phyloP scores from a whole-genome alignment of 2,888 invertebrate species.

The Mermis nigrescens region DNA sequence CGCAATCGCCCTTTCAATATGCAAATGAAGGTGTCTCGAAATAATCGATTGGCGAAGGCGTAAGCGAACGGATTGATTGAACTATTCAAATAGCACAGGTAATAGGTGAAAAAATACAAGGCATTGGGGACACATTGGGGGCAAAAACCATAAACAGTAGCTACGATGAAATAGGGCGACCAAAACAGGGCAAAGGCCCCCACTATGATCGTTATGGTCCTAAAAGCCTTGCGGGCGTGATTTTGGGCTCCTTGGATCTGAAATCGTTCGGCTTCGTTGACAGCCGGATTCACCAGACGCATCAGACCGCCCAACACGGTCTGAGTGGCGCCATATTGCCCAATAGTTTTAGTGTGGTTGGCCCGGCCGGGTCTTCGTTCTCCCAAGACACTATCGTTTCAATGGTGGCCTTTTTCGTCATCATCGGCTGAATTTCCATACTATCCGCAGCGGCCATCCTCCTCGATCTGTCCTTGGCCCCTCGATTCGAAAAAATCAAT shows the following conservation, averaged over 20 bases:
- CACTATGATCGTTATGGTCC: slow-evolving; percentile 22
- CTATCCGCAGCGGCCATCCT: too few species aligned
- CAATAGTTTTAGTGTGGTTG: too few species aligned
- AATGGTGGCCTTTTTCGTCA: too few species aligned
- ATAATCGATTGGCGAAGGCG: slow-evolving; percentile 29
- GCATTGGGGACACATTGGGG: slow-evolving; percentile 25
- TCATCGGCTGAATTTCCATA: too few species aligned
- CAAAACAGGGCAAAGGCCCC: slow-evolving; percentile 31
- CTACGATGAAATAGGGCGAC: slow-evolving; percentile 32
- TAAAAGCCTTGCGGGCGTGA: slow-evolving; percentile 27
- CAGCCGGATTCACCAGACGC: too few species aligned
- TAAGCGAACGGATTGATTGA: slow-evolving; percentile 30
- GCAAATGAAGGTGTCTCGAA: slow-evolving; percentile 24
- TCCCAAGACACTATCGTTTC: not conserved
- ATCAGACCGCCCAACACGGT: not conserved
- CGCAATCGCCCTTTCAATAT: slow-evolving; percentile 6
- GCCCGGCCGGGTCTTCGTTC: not conserved
- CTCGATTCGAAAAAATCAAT: too few species aligned
- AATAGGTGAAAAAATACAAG: slow-evolving; percentile 28
- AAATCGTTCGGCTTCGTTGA: too few species aligned
- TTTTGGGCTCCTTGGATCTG: slow-evolving; percentile 27
- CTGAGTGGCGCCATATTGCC: too few species aligned
- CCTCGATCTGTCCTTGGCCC: too few species aligned
- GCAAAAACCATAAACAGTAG: slow-evolving; percentile 31
- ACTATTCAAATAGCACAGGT: slow-evolving; percentile 30